Percentiles rank a stretch among this genome's conserved stretches.
phyloP scores from a whole-genome alignment of 2,797 vertebrate species.

The Potorous gilbertii region DNA sequence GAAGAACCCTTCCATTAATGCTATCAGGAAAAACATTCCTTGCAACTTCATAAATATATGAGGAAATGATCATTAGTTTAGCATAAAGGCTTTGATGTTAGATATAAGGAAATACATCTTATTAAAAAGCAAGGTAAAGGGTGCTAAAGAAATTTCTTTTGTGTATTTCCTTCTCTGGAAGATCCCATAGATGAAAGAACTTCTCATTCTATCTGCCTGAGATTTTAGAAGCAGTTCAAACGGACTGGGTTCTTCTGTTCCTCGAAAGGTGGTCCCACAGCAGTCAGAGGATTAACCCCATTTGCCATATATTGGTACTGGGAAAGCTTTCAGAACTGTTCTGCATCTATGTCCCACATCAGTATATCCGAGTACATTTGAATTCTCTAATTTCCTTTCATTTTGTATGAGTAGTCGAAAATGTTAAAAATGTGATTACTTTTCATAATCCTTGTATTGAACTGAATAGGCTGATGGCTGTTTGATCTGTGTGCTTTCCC shows the following conservation, averaged over 20 bases:
- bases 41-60: conserved; percentile 56
- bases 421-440: conserved; percentile 21
- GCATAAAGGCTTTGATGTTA: conserved; percentile 68
- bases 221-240: neutral
- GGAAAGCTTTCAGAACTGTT: conserved; percentile 1
- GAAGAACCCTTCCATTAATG: neutral
- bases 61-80: conserved; percentile 58
- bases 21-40: conserved; percentile 24
- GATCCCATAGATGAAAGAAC: conserved; percentile 15
- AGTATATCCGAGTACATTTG: conserved; percentile 3
- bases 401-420: conserved; percentile 14
- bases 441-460: conserved; percentile 26
- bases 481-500: conserved; percentile 42
- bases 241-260: neutral
- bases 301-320: fast-evolving
- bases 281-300: neutral
- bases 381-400: conserved; percentile 48
- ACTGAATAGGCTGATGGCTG: conserved; percentile 50
- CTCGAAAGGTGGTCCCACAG: neutral
- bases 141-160: conserved; percentile 47
- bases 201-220: conserved; percentile 17
- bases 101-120: conserved; percentile 64
- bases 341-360: neutral
- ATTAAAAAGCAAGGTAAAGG: conserved; percentile 36
- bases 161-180: conserved; percentile 53